phyloP scores from a whole-genome alignment of 2,888 invertebrate species.

The Alcis repandata region DNA sequence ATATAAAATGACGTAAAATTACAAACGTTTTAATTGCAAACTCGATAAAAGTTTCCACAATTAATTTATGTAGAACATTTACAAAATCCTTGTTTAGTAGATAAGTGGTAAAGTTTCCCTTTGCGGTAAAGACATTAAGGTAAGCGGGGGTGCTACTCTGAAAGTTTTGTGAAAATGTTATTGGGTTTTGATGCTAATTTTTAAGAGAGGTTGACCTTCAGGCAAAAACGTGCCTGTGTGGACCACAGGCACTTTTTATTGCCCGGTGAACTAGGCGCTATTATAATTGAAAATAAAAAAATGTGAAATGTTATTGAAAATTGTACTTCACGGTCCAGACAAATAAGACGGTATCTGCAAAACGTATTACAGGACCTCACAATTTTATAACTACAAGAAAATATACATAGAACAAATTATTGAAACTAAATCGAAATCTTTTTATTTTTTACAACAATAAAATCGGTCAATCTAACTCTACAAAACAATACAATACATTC shows the following conservation, averaged over 20 bases:
- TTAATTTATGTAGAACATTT: conserved; percentile 34
- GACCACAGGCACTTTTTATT: no score
- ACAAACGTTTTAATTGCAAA: conserved; percentile 9
- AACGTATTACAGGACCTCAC: not conserved
- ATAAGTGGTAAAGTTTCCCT: conserved; percentile 31
- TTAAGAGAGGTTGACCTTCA: no score
- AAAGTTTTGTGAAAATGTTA: conserved; percentile 2
- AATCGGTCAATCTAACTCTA: conserved; percentile 19
- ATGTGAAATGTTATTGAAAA: no score
- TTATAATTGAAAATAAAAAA: no score
- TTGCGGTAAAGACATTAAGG: conserved; percentile 19
- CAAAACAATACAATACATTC: conserved; percentile 27
- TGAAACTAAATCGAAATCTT: not conserved
- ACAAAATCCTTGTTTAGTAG: conserved; percentile 24
- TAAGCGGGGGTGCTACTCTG: conserved; percentile 27
- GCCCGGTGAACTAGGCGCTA: no score
- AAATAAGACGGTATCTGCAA: not conserved
- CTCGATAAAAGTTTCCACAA: conserved; percentile 20
- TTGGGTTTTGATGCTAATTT: no score
- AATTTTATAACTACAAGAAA: not conserved
- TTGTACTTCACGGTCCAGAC: no score
- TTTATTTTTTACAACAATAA: conserved; percentile 11
- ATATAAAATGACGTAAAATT: not conserved
- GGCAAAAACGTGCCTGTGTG: no score
- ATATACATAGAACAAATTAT: not conserved